A percentile compares a stretch with the other conserved stretches of the same genome.
These are phyloP conservation scores for Temnothorax longispinosus DNA, from an alignment of 1,140 invertebrate species.

Conservation along the genomic window DNA sequence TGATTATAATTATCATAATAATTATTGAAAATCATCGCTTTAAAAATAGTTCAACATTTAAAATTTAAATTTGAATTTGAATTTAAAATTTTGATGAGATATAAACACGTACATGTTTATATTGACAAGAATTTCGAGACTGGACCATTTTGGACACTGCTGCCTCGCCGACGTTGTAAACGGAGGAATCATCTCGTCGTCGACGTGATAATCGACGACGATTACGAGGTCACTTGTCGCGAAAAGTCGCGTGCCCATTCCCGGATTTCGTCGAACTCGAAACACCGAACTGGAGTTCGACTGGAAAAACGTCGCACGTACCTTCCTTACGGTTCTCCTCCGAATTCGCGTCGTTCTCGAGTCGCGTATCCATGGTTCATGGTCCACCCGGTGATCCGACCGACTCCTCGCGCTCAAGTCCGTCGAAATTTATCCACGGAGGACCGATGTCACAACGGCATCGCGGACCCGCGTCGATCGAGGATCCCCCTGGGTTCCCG, in stretches of 20 bases:
- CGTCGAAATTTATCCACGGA: background rate
- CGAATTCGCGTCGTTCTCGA: slow-evolving; percentile 28
- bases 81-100: background rate
- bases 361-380: slow-evolving; percentile 63
- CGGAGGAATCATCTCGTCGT: background rate
- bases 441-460: slow-evolving; percentile 22
- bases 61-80: background rate
- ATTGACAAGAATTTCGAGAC: background rate
- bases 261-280: background rate
- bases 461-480: background rate
- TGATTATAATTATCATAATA: background rate
- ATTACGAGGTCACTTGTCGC: background rate
- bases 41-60: background rate
- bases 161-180: background rate
- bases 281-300: background rate
- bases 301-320: slow-evolving; percentile 6
- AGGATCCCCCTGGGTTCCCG: background rate
- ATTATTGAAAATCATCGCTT: background rate
- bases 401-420: background rate
- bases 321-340: slow-evolving; percentile 68
- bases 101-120: background rate
- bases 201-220: background rate
- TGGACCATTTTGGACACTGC: background rate
- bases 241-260: background rate
- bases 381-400: slow-evolving; percentile 19